Evolutionary conservation across 2,797 vertebrate genomes (phyloP).

Genomic region (Sebastes miniatus): DNA sequence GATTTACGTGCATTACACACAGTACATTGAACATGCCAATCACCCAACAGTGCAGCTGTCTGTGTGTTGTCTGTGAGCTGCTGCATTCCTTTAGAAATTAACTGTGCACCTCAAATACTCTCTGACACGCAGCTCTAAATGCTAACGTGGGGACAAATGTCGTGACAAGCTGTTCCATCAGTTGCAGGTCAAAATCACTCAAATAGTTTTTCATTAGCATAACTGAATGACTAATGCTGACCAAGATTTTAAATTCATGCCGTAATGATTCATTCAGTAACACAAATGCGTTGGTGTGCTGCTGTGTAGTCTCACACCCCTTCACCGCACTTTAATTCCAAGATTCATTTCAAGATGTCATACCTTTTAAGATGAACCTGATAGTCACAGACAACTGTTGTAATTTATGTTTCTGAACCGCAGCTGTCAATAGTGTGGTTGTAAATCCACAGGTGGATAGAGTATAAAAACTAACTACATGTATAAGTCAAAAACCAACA

Average conservation of each 20-base stretch:
- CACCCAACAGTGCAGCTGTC: slow-evolving; percentile 73
- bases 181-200: slow-evolving; percentile 56
- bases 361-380: background rate
- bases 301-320: slow-evolving; percentile 10
- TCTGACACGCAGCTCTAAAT: slow-evolving; percentile 62
- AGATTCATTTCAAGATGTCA: slow-evolving; percentile 45
- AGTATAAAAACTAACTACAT: background rate
- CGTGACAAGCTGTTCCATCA: slow-evolving; percentile 62
- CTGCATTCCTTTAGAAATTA: slow-evolving; percentile 79
- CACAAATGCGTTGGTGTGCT: slow-evolving; percentile 23
- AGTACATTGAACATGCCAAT: slow-evolving; percentile 78
- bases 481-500: background rate
- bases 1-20: slow-evolving; percentile 75
- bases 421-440: background rate
- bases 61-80: slow-evolving; percentile 69
- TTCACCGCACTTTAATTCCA: slow-evolving; percentile 14
- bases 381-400: slow-evolving; percentile 13
- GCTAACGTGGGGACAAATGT: slow-evolving; percentile 67
- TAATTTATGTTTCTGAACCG: background rate
- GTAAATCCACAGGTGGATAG: slow-evolving; percentile 7
- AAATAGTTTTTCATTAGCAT: slow-evolving; percentile 61
- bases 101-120: slow-evolving; percentile 62
- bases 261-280: slow-evolving; percentile 20
- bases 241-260: slow-evolving; percentile 28
- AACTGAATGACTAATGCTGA: slow-evolving; percentile 57